Conservation (phyloP, 2,888 invertebrate species). For the Geophilus truncorum region DNA sequence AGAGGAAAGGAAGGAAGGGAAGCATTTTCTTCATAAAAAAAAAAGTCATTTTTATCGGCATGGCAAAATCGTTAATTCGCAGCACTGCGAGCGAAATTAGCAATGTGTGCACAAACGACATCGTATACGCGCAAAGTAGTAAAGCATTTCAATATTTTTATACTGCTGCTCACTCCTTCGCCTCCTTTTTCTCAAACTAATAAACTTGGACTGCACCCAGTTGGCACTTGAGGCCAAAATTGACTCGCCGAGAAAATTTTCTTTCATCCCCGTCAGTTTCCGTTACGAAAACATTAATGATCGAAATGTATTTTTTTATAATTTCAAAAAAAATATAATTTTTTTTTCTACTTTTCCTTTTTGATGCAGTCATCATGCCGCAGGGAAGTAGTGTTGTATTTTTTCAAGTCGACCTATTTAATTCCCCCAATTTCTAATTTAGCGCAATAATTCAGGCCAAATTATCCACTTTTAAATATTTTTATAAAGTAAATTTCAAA, state of each 20-base stretch:
- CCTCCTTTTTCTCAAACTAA: background rate
- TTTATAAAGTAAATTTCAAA: too few relatives aligned
- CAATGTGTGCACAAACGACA: slow-evolving; percentile 16
- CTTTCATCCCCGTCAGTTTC: slow-evolving; percentile 1
- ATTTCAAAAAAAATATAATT: background rate
- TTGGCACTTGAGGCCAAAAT: slow-evolving; percentile 20
- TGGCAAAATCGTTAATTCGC: background rate
- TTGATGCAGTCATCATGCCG: background rate
- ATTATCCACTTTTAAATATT: background rate
- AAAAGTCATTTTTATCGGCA: background rate
- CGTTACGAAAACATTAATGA: background rate
- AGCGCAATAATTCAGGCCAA: background rate
- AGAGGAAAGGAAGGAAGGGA: too few relatives aligned
- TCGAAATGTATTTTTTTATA: background rate
- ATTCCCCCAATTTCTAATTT: background rate
- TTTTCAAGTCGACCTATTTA: slow-evolving; percentile 1
- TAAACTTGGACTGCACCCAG: slow-evolving; percentile 15
- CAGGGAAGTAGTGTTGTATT: background rate
- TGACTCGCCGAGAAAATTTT: slow-evolving; percentile 1
- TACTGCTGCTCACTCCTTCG: too few relatives aligned
- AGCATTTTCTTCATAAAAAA: background rate
- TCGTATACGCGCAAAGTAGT: background rate
- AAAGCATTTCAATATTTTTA: slow-evolving; percentile 20
- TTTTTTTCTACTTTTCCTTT: background rate
- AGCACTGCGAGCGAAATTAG: background rate